Evolutionary conservation across 2,113 vertebrate genomes (phyloP), one percentile per base, ranked within the genome.

Genomic region (Spea multiplicata): DNA sequence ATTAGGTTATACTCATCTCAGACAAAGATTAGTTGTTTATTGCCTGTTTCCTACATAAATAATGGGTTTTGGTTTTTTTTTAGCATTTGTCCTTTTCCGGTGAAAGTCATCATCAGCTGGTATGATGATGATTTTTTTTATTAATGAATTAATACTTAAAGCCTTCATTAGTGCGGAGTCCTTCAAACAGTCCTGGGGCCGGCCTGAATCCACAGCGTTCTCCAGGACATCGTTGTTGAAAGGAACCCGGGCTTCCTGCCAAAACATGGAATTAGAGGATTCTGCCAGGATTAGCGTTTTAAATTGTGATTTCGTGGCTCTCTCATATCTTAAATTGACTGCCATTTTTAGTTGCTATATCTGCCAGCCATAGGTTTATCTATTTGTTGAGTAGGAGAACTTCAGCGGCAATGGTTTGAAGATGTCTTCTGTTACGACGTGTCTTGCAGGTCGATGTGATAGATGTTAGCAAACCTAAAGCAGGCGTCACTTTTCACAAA

Each of bases 371-470:
- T 73, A 52, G 45, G 44, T 13, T 57, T 44, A 67, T 52, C 52
- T 65, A 47, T 68, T 50, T 13, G 68, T 71, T 46, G 30, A 78
- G 76, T 64, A 49, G 49, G 50, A 78, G 52, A 62, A 71, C 9
- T 52, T 71, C 71, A 30, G 30, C 30, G 30, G 30, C 30, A 30
- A 30, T 30, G 1, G 30, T 30, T 30, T 30, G 30, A 30, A 30
- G 30, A 30, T 30, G 1, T 30, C 30, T 30, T 30, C 30, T 30
- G 30, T 30, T 30, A 30, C 30, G 30, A 30, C 30, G 30, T 30
- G 30, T 30, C 30, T 30, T 2, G 30, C 30, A 30, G 30, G 30
- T 30, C 30, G 30, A 30, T 30, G 30, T 30, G 30, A 30, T 30
- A 30, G 30, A 30, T 30, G 30, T 30, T 30, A 30, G 30, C 2